Evolutionary conservation across 1,140 invertebrate species (phyloP), one percentile per base, ranked within the genome.

Genomic region (Tetramorium alpestre): DNA sequence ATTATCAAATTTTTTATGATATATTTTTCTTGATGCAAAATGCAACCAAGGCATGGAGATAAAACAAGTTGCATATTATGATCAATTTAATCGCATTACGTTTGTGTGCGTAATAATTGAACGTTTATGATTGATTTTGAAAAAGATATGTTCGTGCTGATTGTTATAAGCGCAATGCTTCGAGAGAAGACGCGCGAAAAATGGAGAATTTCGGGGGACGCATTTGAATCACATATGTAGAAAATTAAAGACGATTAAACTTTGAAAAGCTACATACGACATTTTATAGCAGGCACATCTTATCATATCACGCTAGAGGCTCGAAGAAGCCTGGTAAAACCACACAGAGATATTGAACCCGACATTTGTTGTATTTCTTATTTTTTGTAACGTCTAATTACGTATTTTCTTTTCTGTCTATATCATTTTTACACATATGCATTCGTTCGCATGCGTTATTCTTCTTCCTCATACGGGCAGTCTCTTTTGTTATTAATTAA

Each of bases 261-360:
- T 92, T 93, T 92, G 92, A 91, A 93, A 93, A 95, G 93, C 93
- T 95, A 94, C 88, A 90, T 93, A 91, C 89, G 89, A 88, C 89
- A 87, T 94, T 81, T 85, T 93, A 91, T 94, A 94, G 93, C 95
- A 95, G 95, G 95, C 95, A 95, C 95, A 94, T 95, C 94, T 95
- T 95, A 93, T 94, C 89, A 94, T 95, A 95, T 95, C 94, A 95
- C 94, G 94, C 95, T 95, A 95, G 91, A 95, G 94, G 94, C 93
- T 94, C 91, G 65, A 91, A 92, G 88, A 87, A 93, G 89, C 88
- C 91, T 89, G 88, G 81, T 90, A 89, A 91, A 92, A 93, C 88
- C 90, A 91, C 90, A 89, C 84, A 81, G 84, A 90, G 78, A 91
- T 93, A 92, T 88, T 88, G 88, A 91, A 92, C 85, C 86, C 90